Conservation (phyloP, 2,113 vertebrate species). For the Phaethornis superciliosus region DNA sequence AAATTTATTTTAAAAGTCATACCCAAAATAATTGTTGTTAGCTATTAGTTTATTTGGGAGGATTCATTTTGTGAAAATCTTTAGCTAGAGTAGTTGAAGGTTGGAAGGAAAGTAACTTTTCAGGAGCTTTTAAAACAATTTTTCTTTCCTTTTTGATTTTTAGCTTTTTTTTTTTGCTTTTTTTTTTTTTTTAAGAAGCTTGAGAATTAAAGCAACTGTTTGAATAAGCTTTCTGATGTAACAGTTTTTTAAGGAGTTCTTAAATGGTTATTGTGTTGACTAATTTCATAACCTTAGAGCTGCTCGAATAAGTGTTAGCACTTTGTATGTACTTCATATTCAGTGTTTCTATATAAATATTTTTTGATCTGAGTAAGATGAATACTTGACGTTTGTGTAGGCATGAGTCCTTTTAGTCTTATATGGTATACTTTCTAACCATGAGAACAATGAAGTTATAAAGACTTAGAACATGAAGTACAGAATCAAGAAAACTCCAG, state of each 20-base stretch:
- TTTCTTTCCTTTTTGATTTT: too few species aligned
- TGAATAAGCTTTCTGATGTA: background rate
- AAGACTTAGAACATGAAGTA: background rate
- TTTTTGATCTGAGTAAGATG: background rate
- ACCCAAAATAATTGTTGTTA: background rate
- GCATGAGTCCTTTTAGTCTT: background rate
- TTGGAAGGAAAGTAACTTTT: background rate
- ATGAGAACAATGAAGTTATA: background rate
- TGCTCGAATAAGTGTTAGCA: background rate
- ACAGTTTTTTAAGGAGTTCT: background rate
- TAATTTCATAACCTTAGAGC: background rate
- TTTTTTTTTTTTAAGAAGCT: background rate
- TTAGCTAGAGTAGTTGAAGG: background rate
- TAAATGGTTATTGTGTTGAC: background rate
- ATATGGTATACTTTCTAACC: background rate
- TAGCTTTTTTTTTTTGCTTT: too few species aligned
- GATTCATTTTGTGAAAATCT: background rate
- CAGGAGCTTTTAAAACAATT: background rate
- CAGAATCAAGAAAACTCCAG: background rate
- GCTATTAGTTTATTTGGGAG: background rate
- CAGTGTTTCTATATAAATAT: background rate
- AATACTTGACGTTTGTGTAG: background rate
- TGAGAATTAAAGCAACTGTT: background rate
- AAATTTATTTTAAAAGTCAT: background rate
- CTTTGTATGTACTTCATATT: background rate